Percentiles rank a stretch among this genome's conserved stretches.
These are phyloP conservation scores for Cheirogaleus major DNA, from an alignment of 2,797 vertebrate species.

Conservation along the genomic window DNA sequence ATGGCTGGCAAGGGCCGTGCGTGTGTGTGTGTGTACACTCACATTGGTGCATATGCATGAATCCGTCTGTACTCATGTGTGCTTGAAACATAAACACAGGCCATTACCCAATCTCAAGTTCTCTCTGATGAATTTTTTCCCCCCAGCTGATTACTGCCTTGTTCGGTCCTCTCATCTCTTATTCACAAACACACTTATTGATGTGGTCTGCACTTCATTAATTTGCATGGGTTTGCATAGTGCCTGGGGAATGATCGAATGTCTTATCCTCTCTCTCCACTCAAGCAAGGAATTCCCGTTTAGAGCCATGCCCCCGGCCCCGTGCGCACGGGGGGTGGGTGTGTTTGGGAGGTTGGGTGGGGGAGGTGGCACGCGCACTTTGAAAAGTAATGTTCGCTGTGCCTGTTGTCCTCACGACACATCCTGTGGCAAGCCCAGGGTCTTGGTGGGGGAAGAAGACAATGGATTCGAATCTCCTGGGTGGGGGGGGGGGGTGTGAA, in stretches of 20 bases:
- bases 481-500: not conserved
- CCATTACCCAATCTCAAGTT: not conserved
- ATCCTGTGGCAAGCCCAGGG: not conserved
- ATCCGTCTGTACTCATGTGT: not conserved
- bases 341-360: not conserved
- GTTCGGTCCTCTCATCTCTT: not conserved
- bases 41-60: not conserved
- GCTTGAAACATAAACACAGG: not conserved
- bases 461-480: too few relatives aligned
- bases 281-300: not conserved
- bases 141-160: not conserved
- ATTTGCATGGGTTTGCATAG: not conserved
- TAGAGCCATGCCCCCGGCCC: not conserved
- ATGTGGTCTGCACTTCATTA: not conserved
- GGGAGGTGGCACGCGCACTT: not conserved
- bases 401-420: not conserved
- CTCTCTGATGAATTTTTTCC: not conserved
- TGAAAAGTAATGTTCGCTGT: not conserved
- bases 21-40: accelerated
- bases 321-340: accelerated
- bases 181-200: not conserved
- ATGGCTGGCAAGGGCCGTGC: not conserved
- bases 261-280: not conserved
- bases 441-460: not conserved
- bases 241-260: accelerated